Evolutionary conservation across 1,140 invertebrate genomes (phyloP).

Genomic region (Batillaria attramentaria): DNA sequence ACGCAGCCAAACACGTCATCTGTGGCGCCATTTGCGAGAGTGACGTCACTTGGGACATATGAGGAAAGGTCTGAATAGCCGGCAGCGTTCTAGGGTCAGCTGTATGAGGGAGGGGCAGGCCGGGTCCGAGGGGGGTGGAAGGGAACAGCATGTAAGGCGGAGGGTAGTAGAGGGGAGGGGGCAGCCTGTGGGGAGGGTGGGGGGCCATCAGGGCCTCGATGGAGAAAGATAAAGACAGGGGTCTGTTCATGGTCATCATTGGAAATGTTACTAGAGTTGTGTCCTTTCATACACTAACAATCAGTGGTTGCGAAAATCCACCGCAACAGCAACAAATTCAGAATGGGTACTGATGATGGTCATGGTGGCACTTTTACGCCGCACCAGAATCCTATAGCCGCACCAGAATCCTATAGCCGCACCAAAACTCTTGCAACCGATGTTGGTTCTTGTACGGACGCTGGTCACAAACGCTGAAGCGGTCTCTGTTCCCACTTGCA

Average conservation of each 20-base stretch:
- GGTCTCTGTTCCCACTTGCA: too few relatives aligned
- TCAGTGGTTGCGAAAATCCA: too few relatives aligned
- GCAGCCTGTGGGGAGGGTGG: conserved; percentile 27
- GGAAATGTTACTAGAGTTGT: too few relatives aligned
- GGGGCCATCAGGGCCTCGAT: conserved; percentile 48
- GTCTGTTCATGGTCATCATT: conserved; percentile 30
- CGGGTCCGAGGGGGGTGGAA: conserved; percentile 9
- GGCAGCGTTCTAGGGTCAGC: conserved; percentile 33
- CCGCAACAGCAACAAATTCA: too few relatives aligned
- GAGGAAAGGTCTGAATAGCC: neutral
- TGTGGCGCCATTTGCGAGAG: conserved; percentile 10
- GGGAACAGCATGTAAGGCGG: conserved; percentile 41
- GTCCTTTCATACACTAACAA: too few relatives aligned
- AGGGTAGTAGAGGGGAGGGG: conserved; percentile 38
- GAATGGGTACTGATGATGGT: too few relatives aligned
- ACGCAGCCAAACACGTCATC: conserved; percentile 21
- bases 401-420: too few relatives aligned
- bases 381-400: too few relatives aligned
- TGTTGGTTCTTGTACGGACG: too few relatives aligned
- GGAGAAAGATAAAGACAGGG: conserved; percentile 39
- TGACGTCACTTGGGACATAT: conserved; percentile 13
- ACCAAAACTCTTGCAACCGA: too few relatives aligned
- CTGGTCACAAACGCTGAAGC: too few relatives aligned
- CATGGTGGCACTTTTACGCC: too few relatives aligned
- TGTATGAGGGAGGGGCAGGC: neutral